Evolutionary conservation across 2,113 vertebrate genomes (phyloP).

Genomic region (Gopherus evgoodei): DNA sequence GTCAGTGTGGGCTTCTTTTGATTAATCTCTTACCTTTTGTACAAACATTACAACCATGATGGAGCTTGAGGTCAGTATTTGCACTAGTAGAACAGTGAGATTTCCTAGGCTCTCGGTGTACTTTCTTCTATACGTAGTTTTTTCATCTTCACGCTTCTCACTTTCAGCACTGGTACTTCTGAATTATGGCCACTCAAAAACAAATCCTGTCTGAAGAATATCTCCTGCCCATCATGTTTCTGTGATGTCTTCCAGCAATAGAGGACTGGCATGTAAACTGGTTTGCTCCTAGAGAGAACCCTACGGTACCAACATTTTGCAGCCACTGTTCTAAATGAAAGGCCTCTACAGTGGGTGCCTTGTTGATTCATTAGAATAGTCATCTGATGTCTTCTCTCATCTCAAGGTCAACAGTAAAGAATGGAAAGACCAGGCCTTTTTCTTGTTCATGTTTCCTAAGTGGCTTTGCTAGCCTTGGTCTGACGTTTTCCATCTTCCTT

Average conservation of each 20-base stretch:
- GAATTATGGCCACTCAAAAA: no score
- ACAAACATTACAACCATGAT: not conserved
- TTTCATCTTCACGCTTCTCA: not conserved
- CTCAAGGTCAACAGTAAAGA: not conserved
- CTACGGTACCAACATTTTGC: not conserved
- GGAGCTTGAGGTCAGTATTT: not conserved
- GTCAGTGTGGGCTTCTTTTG: not conserved
- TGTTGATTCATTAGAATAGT: not conserved
- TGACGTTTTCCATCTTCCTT: not conserved
- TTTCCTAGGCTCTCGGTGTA: not conserved
- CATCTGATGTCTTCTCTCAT: not conserved
- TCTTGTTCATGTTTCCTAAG: not conserved
- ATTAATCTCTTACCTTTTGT: not conserved
- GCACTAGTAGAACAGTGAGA: not conserved
- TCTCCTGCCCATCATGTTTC: not conserved
- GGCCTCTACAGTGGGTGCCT: not conserved
- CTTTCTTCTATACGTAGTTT: not conserved
- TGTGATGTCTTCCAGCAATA: not conserved
- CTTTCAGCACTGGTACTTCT: not conserved
- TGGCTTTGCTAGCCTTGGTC: not conserved
- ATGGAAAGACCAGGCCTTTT: not conserved
- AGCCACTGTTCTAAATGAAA: not conserved
- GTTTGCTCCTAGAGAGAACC: not conserved
- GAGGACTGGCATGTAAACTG: not conserved
- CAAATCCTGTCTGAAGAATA: not conserved